Base-by-base conservation (phyloP, 2,797 vertebrate species). In the Cyclura pinguis region DNA sequence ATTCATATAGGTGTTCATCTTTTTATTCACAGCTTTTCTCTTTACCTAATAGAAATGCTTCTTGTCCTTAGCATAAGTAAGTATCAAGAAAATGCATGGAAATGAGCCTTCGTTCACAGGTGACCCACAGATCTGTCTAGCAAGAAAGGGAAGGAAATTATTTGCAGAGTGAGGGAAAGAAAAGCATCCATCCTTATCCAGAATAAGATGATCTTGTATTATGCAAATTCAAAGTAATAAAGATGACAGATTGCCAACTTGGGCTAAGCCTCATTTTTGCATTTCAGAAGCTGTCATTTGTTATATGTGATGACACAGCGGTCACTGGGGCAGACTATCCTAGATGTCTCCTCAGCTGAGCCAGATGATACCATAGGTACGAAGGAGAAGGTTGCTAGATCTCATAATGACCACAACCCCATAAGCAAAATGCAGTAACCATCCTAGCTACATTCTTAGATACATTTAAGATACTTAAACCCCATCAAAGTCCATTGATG, bases 121-220 rank as follows among this genome's bases (percentile, higher is more conserved):
- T 74, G 69, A 74, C n/a, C 18, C 18, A 6, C 20, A 85, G 18
- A 74, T 27, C 47, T 55, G 47, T 52, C 32, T 55, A 69, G 77
- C 32, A 69, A 13, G 14, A 80, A 80, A 69, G 4, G 22, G 29
- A 32, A 52, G 27, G 32, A 13, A 20, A 6, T 67, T 47, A 88
- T 80, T 88, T 80, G 32, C 13, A 69, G 86, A 22, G 27, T 38
- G 18, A 77, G 38, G n/a, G 18, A 18, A 13, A 55, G 13, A 73
- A 47, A 85, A 72, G 18, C 38, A 50, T 57, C 24, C 9, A 67
- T 64, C 67, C 18, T 12, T 80, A 24, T 52, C 1, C 8, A 47
- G 47, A 80, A 73, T 80, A 87, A 80, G 59, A 87, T 67, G 32
- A 16, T 35, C 16, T 80, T 88, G 76, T 69, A 69, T 88, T 88